These are phyloP conservation scores for Tursiops truncatus DNA, from an alignment of 2,113 vertebrate genomes.

Conservation along the genomic window DNA sequence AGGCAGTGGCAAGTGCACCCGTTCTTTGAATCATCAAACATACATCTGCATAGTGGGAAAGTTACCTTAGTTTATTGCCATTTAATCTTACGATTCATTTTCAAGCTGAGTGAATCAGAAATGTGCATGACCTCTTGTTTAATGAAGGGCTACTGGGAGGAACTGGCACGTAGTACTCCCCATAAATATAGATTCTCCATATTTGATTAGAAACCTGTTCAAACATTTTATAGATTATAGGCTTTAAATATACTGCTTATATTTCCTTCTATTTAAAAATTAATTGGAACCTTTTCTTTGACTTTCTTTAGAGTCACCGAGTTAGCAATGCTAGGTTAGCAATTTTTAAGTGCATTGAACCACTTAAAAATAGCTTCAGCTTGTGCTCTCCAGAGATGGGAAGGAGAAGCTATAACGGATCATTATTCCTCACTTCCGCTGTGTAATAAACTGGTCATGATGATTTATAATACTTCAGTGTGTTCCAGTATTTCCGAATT, in stretches of 20 bases:
- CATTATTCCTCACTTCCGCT: slow-evolving; percentile 40
- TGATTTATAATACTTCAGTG: slow-evolving; percentile 33
- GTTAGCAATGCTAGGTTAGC: neutral
- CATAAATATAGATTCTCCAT: neutral
- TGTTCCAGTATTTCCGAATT: neutral
- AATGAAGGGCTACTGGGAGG: neutral
- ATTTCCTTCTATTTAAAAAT: slow-evolving; percentile 33
- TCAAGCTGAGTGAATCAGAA: slow-evolving; percentile 11
- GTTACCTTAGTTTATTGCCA: neutral
- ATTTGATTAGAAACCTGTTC: slow-evolving; percentile 17
- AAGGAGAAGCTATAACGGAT: neutral
- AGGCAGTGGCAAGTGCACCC: neutral
- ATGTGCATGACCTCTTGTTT: neutral
- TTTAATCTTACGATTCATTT: slow-evolving; percentile 20
- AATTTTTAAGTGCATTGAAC: slow-evolving; percentile 57
- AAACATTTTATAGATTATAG: slow-evolving; percentile 13
- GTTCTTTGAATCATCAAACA: neutral
- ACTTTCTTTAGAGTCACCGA: slow-evolving; percentile 43
- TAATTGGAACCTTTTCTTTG: slow-evolving; percentile 13
- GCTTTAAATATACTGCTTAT: slow-evolving; percentile 28
- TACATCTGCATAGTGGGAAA: neutral
- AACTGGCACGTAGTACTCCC: neutral
- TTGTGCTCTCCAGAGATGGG: neutral
- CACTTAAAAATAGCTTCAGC: slow-evolving; percentile 53
- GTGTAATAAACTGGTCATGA: slow-evolving; percentile 33